Base-by-base conservation (phyloP, 1,140 invertebrate species). In the Thaumetopoea pityocampa region DNA sequence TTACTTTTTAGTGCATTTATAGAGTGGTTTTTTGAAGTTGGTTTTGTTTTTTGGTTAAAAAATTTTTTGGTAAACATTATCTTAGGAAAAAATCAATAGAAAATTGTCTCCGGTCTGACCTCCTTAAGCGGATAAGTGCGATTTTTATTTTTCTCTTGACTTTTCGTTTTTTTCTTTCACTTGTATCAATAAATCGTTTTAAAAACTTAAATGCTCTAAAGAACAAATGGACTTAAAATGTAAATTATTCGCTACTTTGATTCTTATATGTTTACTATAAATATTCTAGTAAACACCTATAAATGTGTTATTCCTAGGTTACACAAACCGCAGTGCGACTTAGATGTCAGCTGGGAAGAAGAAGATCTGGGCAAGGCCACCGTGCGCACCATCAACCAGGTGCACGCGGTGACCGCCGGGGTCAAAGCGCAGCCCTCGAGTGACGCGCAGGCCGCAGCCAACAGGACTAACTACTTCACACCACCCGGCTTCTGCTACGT, bases 401-500 rank as follows among this genome's bases (percentile, higher is more conserved):
- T 52, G 11, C 28, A 47, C 37, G 11, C 50, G 29, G 51, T 30
- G 41, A 48, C 36, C n/a, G 30, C 37, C 14, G 18, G 18, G 6
- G 16, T 12, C 6, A 40, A 47, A 18, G 7, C 19, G 1, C 30
- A 28, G 4, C 10, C 23, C 3, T 42, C 41, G 0, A 20, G 12
- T 5, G 58, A 51, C 5, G 44, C n/a, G n/a, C n/a, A 43, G 27
- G 20, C 34, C 8, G 28, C 23, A 15, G 44, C 15, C 8, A 41
- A 26, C 40, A 56, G 66, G 24, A 72, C 63, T n/a, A 71, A 69
- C 49, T 54, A 87, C 19, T 87, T 94, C 20, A 88, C 88, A 2
- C 90, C 90, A 0, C 90, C 94, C 1, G 90, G 91, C 0, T 96
- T 97, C 81, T 91, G 93, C 20, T 97, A 94, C 64, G 87, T 90